phyloP scores from a whole-genome alignment of 2,113 vertebrate genomes.

The Eudorcas thomsonii region DNA sequence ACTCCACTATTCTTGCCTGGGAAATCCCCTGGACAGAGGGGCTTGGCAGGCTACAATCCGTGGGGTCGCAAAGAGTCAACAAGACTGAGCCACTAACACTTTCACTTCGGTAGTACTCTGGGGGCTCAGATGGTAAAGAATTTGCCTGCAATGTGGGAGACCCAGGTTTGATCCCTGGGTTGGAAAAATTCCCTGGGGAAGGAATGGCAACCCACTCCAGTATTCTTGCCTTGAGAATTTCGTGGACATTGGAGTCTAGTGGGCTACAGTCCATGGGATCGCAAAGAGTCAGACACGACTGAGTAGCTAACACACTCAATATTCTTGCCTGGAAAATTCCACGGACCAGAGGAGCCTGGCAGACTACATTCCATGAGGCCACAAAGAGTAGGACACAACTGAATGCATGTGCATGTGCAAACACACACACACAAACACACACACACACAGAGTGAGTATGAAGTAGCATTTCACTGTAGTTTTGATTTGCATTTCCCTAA shows the following conservation, averaged over 20 bases:
- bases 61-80: neutral
- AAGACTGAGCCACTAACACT: neutral
- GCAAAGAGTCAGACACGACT: neutral
- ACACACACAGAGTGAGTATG: neutral
- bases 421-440: neutral
- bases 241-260: neutral
- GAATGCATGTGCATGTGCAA: neutral
- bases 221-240: neutral
- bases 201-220: neutral
- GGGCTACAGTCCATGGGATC: neutral
- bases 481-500: constrained; percentile 39
- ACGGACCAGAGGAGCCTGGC: neutral
- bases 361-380: neutral
- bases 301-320: neutral
- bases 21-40: neutral
- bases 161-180: neutral
- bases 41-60: neutral
- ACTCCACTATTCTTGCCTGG: neutral
- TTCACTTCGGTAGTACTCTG: neutral
- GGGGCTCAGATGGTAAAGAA: neutral
- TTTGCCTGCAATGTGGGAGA: neutral
- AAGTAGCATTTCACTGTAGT: neutral
- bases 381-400: neutral
- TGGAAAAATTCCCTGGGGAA: neutral
- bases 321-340: neutral